Evolutionary conservation across 2,797 vertebrate species (phyloP).

Genomic region (Selene dorsalis): DNA sequence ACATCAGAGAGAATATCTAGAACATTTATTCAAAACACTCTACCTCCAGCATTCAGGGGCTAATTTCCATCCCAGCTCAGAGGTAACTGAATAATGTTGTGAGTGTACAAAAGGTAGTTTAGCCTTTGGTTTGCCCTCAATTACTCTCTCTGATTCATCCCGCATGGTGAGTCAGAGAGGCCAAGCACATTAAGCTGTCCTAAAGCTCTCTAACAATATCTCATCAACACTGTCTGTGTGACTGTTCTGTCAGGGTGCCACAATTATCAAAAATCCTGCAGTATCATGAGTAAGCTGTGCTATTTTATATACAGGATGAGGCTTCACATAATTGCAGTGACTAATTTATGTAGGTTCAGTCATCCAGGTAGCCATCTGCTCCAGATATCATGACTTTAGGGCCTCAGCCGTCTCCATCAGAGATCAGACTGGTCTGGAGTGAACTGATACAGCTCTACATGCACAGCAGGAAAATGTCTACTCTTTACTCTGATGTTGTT

Average conservation of each 20-base stretch:
- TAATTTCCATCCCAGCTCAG: constrained; percentile 62
- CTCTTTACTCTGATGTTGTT: neutral
- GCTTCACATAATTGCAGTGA: constrained; percentile 37
- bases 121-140: constrained; percentile 77
- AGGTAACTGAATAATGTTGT: constrained; percentile 63
- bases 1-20: constrained; percentile 18
- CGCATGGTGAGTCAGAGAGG: constrained; percentile 73
- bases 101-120: constrained; percentile 68
- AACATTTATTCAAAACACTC: constrained; percentile 52
- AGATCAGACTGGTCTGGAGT: constrained; percentile 15
- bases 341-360: constrained; percentile 27
- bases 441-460: neutral
- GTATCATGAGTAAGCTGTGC: constrained; percentile 38
- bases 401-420: constrained; percentile 51
- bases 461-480: neutral
- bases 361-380: constrained; percentile 58
- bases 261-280: constrained; percentile 54
- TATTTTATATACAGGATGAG: constrained; percentile 34
- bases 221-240: constrained; percentile 58
- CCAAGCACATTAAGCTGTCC: constrained; percentile 69
- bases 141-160: constrained; percentile 70
- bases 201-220: constrained; percentile 61
- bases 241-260: constrained; percentile 31
- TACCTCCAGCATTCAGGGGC: constrained; percentile 23
- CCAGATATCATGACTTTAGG: constrained; percentile 39